These are phyloP conservation scores for Macquaria australasica DNA, from an alignment of 2,113 vertebrate genomes.

Conservation along the genomic window DNA sequence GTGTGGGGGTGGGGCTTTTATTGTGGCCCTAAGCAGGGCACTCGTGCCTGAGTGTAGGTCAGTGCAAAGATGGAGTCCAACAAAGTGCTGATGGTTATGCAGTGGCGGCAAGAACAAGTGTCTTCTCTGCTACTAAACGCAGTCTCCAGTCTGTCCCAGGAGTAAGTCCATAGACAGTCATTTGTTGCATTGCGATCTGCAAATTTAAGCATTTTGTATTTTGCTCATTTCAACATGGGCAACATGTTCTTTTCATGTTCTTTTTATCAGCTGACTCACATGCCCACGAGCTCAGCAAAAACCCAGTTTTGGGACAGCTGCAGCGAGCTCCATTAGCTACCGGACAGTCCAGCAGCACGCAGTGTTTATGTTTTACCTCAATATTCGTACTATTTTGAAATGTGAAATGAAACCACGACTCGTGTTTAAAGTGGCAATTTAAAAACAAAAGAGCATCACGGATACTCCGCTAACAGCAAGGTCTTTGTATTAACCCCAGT, in stretches of 20 bases:
- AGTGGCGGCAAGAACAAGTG: constrained; percentile 8
- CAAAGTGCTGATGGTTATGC: constrained; percentile 29
- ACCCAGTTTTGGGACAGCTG: constrained; percentile 51
- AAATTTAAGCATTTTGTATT: background rate
- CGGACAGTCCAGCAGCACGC: background rate
- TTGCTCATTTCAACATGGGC: constrained; percentile 12
- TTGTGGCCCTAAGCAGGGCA: constrained; percentile 68
- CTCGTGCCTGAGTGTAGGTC: constrained; percentile 71
- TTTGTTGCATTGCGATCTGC: background rate
- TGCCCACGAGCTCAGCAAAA: constrained; percentile 64
- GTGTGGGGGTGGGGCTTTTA: constrained; percentile 59
- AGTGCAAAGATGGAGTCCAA: constrained; percentile 56
- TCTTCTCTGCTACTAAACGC: constrained; percentile 17
- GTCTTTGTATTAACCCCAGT: background rate
- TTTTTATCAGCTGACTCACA: constrained; percentile 55
- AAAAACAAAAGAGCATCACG: background rate
- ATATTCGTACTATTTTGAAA: constrained; percentile 7
- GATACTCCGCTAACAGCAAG: background rate
- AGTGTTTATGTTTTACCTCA: constrained; percentile 7
- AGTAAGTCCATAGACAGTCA: background rate
- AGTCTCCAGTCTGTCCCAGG: background rate
- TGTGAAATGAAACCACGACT: background rate
- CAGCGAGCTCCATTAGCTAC: constrained; percentile 11
- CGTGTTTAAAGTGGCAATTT: background rate
- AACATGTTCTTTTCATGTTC: constrained; percentile 37